Evolutionary conservation across 2,797 vertebrate species (phyloP), one percentile per base, ranked within the genome.

Genomic region (Babyrousa celebensis): DNA sequence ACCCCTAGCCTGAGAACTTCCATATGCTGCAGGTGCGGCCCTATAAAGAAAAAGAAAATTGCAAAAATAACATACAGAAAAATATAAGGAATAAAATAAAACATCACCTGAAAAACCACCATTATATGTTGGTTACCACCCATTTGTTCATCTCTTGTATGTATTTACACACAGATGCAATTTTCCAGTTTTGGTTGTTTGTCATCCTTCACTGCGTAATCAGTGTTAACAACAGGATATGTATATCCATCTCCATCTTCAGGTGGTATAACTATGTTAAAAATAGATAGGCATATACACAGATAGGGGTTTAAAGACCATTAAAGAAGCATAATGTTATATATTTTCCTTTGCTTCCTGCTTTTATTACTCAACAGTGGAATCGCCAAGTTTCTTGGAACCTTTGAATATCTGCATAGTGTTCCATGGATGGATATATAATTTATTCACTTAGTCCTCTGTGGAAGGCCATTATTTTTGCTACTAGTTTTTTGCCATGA

Each of bases 221-320:
- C 56, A 63, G 40, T 78, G 20, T 56, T 89, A 85, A 75, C 56
- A 92, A n/a, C 40, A 82, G 25, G 8, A 7, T 67, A 17, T 70
- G 5, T 74, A 79, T 23, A 84, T 74, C 8, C 56, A 80, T 70
- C 27, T 89, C 54, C 74, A 70, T 75, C 20, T 85, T 91, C 32
- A 77, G 54, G n/a, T 36, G 36, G 82, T 96, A 32, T 32, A 89
- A 88, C 43, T 85, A 58, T 94, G 60, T 75, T 94, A 96, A 94
- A 94, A 70, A 74, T 88, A 87, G 67, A 78, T 52, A 78, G 18
- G 65, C 14, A 62, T 12, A 70, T 36, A 63, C 8, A 84, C 21
- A 77, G 17, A 54, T 18, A 91, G 21, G 15, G 27, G 20, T 85
- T 78, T 91, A 65, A 60, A 82, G 83, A 29, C 27, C 52, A 36